Evolutionary conservation across 1,140 invertebrate genomes (phyloP), one percentile per base, ranked within the genome.

Genomic region (Drosophila tropicalis): DNA sequence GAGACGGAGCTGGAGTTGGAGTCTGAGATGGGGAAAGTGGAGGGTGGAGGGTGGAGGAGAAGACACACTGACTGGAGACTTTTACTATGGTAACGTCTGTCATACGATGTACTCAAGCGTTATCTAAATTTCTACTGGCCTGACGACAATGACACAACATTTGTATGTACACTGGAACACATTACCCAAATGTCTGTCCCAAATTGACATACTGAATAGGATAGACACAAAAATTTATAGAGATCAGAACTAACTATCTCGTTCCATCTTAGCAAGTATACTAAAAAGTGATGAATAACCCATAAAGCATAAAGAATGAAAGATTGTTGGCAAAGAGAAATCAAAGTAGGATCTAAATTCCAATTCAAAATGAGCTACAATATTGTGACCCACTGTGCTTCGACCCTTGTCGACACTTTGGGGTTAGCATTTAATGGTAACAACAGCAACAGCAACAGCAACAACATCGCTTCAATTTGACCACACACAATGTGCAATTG

Each of bases 401-500:
- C 15, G 32, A 39, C 12, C 36, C n/a, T 17, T 17, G 32, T 58
- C 29, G 56, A 36, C 32, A 36, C 22, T 62, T 51, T 51, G 44
- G 44, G 44, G 44, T 51, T 51, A 51, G 44, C 44, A 22, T 51
- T 51, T 51, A 51, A 51, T 51, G 44, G 44, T 51, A 51, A 51
- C 17, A 51, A 51, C 17, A 51, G 17, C 41, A 44, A 44, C 39
- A 51, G 17, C 41, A 44, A 44, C 39, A 40, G 39, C 40, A 44
- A 44, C 41, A 60, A 13, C 60, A 17, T 62, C 64, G 41, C 69
- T 82, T 83, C 76, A 60, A 89, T 89, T 76, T 60, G 84, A 87
- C 83, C 83, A 70, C 83, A 70, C 83, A 89, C 72, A 79, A 87
- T 76, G 79, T 87, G 84, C 79, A 89, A 87, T 87, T 87, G 83